These are phyloP conservation scores for Apteryx mantelli DNA, from an alignment of 2,113 vertebrate species.

Conservation along the genomic window DNA sequence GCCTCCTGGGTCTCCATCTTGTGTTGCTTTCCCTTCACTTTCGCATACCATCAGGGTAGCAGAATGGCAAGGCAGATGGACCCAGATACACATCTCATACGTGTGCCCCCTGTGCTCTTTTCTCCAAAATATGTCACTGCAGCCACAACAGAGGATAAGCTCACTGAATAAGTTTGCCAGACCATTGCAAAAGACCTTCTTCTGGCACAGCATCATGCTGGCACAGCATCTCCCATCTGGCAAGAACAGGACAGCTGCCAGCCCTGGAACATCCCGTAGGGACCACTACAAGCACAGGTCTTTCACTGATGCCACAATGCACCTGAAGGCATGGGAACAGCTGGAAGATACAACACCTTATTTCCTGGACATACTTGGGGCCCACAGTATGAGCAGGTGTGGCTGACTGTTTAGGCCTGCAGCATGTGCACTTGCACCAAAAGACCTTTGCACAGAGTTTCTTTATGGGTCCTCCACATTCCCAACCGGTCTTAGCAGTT, in stretches of 20 bases:
- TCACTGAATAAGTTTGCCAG: background rate
- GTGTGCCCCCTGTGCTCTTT: background rate
- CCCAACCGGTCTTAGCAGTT: too few relatives aligned
- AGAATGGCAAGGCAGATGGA: background rate
- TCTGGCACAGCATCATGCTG: background rate
- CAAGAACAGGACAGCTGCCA: too few relatives aligned
- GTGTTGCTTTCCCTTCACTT: background rate
- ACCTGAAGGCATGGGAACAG: too few relatives aligned
- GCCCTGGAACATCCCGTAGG: background rate
- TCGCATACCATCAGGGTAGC: background rate
- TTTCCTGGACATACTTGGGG: too few relatives aligned
- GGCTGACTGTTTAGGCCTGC: too few relatives aligned
- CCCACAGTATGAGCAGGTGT: too few relatives aligned
- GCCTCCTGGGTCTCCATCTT: background rate
- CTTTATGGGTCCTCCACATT: too few relatives aligned
- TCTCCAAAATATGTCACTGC: background rate
- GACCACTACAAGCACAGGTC: background rate
- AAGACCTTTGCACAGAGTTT: too few relatives aligned
- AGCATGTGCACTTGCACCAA: too few relatives aligned
- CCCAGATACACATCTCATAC: background rate
- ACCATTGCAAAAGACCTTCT: background rate
- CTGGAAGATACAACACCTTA: too few relatives aligned
- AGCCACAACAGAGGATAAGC: background rate
- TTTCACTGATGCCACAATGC: background rate
- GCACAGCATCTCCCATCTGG: background rate